Conservation (phyloP, 2,797 vertebrate species). For the Bufotes viridis region DNA sequence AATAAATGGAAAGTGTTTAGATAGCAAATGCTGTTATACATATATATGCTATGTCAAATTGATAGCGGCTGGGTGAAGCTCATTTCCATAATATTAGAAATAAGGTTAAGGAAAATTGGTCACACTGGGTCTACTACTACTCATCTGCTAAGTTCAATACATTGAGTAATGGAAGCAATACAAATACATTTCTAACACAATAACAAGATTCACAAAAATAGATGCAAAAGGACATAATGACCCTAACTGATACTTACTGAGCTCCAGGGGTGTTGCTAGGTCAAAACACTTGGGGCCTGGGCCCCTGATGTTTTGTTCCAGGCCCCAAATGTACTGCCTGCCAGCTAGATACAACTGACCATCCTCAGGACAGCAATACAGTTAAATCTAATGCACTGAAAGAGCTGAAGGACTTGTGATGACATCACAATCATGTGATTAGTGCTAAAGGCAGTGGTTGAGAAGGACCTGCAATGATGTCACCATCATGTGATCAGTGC, state of each 20-base stretch:
- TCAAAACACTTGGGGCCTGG: too few species aligned
- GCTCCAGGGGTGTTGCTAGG: too few species aligned
- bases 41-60: constrained; percentile 4
- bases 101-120: not conserved
- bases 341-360: too few species aligned
- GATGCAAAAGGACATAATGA: not conserved
- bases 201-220: not conserved
- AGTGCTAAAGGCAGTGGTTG: too few species aligned
- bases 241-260: not conserved
- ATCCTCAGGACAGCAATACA: too few species aligned
- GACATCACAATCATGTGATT: too few species aligned
- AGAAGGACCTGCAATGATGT: too few species aligned
- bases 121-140: not conserved
- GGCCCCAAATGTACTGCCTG: too few species aligned
- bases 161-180: not conserved
- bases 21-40: constrained; percentile 15
- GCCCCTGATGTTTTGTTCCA: too few species aligned
- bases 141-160: not conserved
- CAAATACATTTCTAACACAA: not conserved
- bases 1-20: constrained; percentile 56
- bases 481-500: too few species aligned
- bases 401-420: too few species aligned
- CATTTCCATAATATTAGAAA: not conserved
- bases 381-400: too few species aligned
- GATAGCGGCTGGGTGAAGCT: not conserved